Evolutionary conservation across 53 echinoderm and acorn worm species (phyloP).

Genomic region (Echinarachnius parma): DNA sequence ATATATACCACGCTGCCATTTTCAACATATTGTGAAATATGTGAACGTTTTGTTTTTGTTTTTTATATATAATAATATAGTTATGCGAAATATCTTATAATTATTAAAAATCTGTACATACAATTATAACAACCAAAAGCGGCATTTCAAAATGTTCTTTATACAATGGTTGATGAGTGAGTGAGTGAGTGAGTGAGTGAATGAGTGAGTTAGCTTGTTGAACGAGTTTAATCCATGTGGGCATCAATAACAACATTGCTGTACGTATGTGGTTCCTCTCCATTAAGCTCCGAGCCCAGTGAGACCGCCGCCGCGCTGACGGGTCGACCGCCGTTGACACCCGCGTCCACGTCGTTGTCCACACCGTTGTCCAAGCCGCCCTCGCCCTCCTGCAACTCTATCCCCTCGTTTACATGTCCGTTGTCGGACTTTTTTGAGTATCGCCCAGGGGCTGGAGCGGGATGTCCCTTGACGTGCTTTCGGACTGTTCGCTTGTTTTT

Average conservation of each 20-base stretch:
- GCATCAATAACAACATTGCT: not conserved
- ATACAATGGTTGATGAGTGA: too few relatives aligned
- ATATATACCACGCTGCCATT: too few relatives aligned
- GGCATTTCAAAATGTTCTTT: too few relatives aligned
- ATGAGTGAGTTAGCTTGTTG: too few relatives aligned
- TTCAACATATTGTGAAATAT: too few relatives aligned
- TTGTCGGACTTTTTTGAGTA: conserved; percentile 32
- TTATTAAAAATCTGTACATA: too few relatives aligned
- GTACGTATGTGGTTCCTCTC: not conserved
- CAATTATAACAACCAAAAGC: too few relatives aligned
- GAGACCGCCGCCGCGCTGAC: not conserved
- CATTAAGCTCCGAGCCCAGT: conserved; percentile 12
- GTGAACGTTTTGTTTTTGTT: too few relatives aligned
- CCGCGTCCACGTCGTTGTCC: not conserved
- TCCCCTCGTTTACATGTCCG: conserved; percentile 44
- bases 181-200: too few relatives aligned
- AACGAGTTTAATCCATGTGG: too few relatives aligned
- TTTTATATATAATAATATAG: too few relatives aligned
- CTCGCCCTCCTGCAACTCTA: conserved; percentile 14
- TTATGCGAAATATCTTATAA: too few relatives aligned
- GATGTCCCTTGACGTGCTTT: conserved; percentile 7
- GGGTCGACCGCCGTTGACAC: conserved; percentile 13
- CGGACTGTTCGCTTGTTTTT: conserved; percentile 26
- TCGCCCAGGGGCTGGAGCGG: conserved; percentile 16
- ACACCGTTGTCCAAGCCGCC: not conserved